A percentile compares a stretch with the other conserved stretches of the same genome.
These are phyloP conservation scores for Glandiceps talaboti DNA, from an alignment of 53 echinoderm and acorn worm species.

Conservation along the genomic window DNA sequence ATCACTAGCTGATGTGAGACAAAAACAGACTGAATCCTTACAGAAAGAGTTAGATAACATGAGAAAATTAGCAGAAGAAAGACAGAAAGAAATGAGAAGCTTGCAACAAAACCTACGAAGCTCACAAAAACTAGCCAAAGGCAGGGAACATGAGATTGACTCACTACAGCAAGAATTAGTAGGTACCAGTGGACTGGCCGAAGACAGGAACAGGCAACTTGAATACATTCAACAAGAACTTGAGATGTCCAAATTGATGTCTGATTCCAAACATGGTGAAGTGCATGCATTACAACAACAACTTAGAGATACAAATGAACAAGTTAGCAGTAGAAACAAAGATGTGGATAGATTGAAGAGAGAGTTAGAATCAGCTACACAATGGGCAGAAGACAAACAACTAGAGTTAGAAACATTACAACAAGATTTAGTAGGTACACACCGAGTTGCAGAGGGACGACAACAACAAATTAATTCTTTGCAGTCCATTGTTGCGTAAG, in stretches of 20 bases:
- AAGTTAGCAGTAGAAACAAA: neutral
- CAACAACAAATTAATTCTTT: neutral
- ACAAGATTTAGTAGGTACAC: neutral
- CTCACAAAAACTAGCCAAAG: neutral
- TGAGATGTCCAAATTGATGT: neutral
- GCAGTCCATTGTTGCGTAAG: neutral
- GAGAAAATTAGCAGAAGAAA: neutral
- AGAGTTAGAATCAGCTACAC: neutral
- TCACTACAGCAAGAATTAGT: neutral
- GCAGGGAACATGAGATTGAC: neutral
- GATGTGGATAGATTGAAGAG: neutral
- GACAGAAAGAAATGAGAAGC: neutral
- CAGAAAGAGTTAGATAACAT: neutral
- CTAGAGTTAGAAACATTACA: neutral
- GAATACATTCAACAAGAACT: neutral
- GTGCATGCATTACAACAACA: neutral
- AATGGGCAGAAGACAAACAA: neutral
- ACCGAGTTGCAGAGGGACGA: neutral
- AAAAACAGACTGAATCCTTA: neutral
- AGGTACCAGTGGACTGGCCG: neutral
- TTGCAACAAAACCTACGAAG: neutral
- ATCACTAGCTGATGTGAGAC: neutral
- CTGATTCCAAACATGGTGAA: neutral
- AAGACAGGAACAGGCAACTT: neutral
- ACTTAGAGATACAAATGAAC: neutral